Evolutionary conservation across 2,888 invertebrate genomes (phyloP), one percentile per base, ranked within the genome.

Genomic region (Carpatolechia fugitivella): DNA sequence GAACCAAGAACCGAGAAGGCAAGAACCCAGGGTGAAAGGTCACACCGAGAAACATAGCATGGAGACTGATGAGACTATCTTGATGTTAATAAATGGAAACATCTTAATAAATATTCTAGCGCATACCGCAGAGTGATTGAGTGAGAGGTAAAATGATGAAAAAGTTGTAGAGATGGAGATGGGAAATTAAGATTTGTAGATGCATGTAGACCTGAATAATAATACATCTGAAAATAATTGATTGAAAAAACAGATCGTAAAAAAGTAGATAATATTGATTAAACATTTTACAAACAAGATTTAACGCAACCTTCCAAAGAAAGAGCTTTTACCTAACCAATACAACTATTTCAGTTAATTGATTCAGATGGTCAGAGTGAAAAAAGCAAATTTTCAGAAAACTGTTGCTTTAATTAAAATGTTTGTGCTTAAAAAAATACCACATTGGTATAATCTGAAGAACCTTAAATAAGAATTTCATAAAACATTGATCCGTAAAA

Each of bases 1-100:
- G 55, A 60, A 61, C 57, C 58, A 36, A 33, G n/a, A n/a, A n/a
- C n/a, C 35, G 40, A 38, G 13, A 40, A 24, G 24, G 6, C 24
- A 24, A 24, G 24, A 24, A 4, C 6, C 58, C 38, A 24, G 55
- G 68, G 67, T 70, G 58, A 68, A 50, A 67, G 69, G 64, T 66
- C 60, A 49, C 6, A 59, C 20, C 36, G 36, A 40, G 54, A 51
- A 51, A 55, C 49, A 54, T 24, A 24, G 16, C 30, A 13, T 20
- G 31, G 33, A 10, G 13, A 11, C 35, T 49, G 49, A 49, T 24
- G 35, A 18, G 18, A n/a, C 35, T 49, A 49, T 49, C 35, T 47
- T 49, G 49, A 49, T 31, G 33, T 20, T 49, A 49, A 49, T 47
- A 49, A 33, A 49, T 49, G 35, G 29, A 35, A 49, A 49, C 49